Conservation (phyloP, 2,888 invertebrate genomes). For the Lithophane ornitopus region DNA sequence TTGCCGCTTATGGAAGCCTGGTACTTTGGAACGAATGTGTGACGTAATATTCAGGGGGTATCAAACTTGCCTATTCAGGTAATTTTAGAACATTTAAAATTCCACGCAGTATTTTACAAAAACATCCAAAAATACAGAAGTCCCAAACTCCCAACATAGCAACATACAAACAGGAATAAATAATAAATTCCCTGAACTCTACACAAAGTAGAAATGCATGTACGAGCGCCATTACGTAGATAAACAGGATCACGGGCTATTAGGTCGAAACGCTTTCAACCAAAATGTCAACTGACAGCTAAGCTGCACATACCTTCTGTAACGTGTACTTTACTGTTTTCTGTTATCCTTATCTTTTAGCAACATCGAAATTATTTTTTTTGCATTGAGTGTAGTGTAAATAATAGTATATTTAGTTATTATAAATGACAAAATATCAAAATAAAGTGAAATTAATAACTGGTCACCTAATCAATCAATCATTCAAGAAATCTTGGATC, state of each 20-base stretch:
- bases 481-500: too few relatives aligned
- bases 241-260: slow-evolving; percentile 66
- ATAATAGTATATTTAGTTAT: too few relatives aligned
- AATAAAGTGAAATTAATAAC: too few relatives aligned
- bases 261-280: slow-evolving; percentile 59
- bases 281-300: slow-evolving; percentile 55
- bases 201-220: slow-evolving; percentile 69
- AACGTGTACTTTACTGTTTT: slow-evolving; percentile 3
- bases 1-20: slow-evolving; percentile 73
- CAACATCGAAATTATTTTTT: slow-evolving; percentile 2
- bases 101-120: not conserved
- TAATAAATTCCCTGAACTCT: slow-evolving; percentile 51
- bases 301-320: slow-evolving; percentile 23
- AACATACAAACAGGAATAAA: slow-evolving; percentile 47
- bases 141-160: not conserved
- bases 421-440: too few relatives aligned
- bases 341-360: not conserved
- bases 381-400: not conserved
- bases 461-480: too few relatives aligned
- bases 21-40: slow-evolving; percentile 72
- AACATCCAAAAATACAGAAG: not conserved
- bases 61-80: not conserved
- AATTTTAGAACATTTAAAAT: not conserved
- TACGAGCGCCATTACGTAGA: slow-evolving; percentile 62
- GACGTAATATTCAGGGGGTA: slow-evolving; percentile 69